These are phyloP conservation scores for Thecocarcelia acutangulata DNA, from an alignment of 2,888 invertebrate genomes.

Conservation along the genomic window DNA sequence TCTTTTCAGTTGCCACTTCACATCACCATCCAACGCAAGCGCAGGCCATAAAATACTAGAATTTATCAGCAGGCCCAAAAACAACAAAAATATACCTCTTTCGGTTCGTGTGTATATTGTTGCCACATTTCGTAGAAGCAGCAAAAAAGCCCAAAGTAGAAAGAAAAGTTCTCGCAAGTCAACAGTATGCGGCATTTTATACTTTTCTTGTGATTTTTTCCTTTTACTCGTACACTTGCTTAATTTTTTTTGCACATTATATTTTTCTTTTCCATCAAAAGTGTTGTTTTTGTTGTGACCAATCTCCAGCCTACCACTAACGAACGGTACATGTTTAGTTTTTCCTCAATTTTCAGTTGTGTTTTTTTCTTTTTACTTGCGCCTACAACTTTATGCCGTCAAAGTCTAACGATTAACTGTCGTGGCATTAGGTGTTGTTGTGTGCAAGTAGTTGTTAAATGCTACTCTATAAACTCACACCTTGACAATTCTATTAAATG, in stretches of 20 bases:
- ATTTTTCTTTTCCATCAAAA: slow-evolving; percentile 22
- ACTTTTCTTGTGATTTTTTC: slow-evolving; percentile 44
- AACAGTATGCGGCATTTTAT: slow-evolving; percentile 67
- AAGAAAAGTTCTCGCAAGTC: slow-evolving; percentile 37
- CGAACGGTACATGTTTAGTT: slow-evolving; percentile 19
- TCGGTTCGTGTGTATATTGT: neutral
- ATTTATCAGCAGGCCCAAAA: slow-evolving; percentile 50
- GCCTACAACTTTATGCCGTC: slow-evolving; percentile 67
- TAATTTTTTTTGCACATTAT: slow-evolving; percentile 40
- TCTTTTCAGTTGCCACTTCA: slow-evolving; percentile 29
- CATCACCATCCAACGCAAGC: slow-evolving; percentile 50
- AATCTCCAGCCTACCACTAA: slow-evolving; percentile 63
- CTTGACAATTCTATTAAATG: neutral
- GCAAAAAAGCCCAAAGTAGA: slow-evolving; percentile 27
- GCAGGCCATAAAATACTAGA: slow-evolving; percentile 31
- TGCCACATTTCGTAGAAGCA: slow-evolving; percentile 26
- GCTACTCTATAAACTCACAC: slow-evolving; percentile 7
- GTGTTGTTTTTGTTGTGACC: slow-evolving; percentile 56
- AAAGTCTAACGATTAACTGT: slow-evolving; percentile 70
- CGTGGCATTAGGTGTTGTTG: slow-evolving; percentile 65
- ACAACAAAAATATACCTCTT: slow-evolving; percentile 34
- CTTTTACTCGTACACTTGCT: slow-evolving; percentile 9
- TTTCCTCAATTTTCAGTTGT: slow-evolving; percentile 15
- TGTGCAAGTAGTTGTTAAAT: slow-evolving; percentile 51
- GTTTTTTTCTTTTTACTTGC: slow-evolving; percentile 46